Percentiles rank a stretch among this genome's conserved stretches.
Conservation (phyloP, 2,888 invertebrate genomes). For the Rugalucina vietnamica region DNA sequence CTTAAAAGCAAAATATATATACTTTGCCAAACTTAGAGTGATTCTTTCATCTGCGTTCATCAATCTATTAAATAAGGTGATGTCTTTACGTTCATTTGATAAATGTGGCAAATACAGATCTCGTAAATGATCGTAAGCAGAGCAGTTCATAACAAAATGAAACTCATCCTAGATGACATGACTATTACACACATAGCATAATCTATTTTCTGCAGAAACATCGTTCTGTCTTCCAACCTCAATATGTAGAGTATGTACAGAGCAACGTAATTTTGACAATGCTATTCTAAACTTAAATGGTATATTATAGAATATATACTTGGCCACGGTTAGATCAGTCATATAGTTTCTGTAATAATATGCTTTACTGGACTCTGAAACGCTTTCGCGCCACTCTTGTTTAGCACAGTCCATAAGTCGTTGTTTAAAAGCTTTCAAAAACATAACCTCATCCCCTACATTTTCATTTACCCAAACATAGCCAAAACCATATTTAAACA, state of each 20-base stretch:
- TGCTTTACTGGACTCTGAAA: neutral
- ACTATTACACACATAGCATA: neutral
- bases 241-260: neutral
- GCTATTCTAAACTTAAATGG: neutral
- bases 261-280: neutral
- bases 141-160: neutral
- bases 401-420: neutral
- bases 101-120: neutral
- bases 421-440: neutral
- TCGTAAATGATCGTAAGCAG: neutral
- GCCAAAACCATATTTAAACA: neutral
- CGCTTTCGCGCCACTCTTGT: neutral
- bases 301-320: neutral
- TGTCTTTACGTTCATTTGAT: no score
- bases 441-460: neutral
- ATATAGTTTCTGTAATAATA: neutral
- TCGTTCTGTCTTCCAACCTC: neutral
- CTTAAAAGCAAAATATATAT: no score
- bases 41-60: no score
- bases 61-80: neutral
- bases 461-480: neutral
- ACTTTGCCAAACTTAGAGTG: no score
- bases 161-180: neutral
- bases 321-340: neutral
- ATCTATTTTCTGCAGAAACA: neutral